A percentile compares a stretch with the other conserved stretches of the same genome.
Conservation (phyloP, 2,113 vertebrate genomes). For the Pterocles gutturalis region DNA sequence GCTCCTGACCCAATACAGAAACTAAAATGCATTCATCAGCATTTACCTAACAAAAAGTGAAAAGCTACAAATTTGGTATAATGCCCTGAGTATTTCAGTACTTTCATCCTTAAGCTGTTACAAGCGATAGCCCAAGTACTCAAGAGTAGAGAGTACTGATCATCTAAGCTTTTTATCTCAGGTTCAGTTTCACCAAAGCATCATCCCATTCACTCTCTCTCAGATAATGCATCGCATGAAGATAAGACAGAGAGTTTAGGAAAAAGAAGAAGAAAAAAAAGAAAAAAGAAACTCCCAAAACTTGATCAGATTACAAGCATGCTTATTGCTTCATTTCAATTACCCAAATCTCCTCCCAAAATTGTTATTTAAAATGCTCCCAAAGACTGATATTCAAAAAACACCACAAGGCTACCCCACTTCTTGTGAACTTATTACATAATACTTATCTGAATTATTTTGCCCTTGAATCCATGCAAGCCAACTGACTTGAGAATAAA, state of each 20-base stretch:
- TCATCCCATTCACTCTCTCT: background rate
- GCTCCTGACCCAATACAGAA: background rate
- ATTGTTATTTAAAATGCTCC: background rate
- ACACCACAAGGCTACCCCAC: background rate
- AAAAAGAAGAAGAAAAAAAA: background rate
- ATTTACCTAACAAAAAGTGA: background rate
- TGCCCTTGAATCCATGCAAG: background rate
- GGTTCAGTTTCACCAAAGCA: background rate
- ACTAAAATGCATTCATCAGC: background rate
- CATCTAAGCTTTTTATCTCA: background rate
- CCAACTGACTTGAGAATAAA: background rate
- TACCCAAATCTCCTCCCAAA: background rate
- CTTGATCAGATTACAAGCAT: background rate
- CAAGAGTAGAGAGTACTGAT: background rate
- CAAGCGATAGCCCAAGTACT: background rate
- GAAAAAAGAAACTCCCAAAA: background rate
- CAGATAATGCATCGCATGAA: background rate
- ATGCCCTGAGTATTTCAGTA: background rate
- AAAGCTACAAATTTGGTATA: background rate
- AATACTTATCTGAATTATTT: background rate
- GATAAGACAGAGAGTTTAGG: background rate
- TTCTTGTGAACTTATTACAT: background rate
- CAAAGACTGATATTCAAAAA: background rate
- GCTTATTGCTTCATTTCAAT: background rate
- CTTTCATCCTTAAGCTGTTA: background rate